Percentiles rank a stretch among this genome's conserved stretches.
phyloP scores from a whole-genome alignment of 2,113 vertebrate species.

The Oostethus manadensis region DNA sequence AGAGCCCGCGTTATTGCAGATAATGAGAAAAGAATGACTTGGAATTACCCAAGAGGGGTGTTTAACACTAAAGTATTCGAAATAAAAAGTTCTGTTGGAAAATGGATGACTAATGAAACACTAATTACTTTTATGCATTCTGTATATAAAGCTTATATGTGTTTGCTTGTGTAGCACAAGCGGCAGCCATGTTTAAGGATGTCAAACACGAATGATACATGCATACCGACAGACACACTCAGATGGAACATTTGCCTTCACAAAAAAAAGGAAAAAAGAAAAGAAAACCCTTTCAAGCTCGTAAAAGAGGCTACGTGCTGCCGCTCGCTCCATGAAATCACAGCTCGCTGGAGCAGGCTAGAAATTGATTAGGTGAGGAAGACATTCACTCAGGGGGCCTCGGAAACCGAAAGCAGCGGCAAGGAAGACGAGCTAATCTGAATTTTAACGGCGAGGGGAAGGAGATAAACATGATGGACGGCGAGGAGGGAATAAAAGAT shows the following conservation, averaged over 20 bases:
- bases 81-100: no score
- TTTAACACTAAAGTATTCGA: conserved; percentile 10
- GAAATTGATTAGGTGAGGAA: conserved; percentile 11
- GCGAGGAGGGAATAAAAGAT: background rate
- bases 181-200: no score
- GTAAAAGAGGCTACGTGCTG: background rate
- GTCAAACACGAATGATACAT: no score
- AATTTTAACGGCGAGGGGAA: conserved; percentile 11
- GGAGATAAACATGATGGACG: conserved; percentile 1
- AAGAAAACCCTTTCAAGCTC: background rate
- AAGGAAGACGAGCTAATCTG: conserved; percentile 6
- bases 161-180: no score
- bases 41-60: conserved; percentile 15
- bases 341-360: background rate
- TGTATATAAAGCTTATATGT: no score
- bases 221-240: no score
- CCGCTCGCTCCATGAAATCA: background rate
- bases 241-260: no score
- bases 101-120: no score
- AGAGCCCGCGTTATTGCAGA: background rate
- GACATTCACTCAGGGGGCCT: background rate
- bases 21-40: conserved; percentile 21
- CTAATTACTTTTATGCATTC: no score
- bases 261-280: no score
- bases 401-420: background rate